These are phyloP conservation scores for Pelobates cultripes DNA, from an alignment of 2,797 vertebrate species.

Conservation along the genomic window DNA sequence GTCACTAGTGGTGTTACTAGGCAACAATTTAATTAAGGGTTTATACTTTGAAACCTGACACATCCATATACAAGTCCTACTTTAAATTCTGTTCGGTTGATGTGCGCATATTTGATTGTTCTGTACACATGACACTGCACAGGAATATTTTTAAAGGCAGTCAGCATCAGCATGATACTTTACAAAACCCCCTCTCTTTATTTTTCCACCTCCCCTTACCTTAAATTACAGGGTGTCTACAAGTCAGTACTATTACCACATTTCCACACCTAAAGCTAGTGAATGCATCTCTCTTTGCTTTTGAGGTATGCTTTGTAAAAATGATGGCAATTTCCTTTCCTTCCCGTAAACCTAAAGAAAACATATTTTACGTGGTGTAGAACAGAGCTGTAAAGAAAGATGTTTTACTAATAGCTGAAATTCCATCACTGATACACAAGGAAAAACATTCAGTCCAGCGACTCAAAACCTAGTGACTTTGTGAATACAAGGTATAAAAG, in stretches of 20 bases:
- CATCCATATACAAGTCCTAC: too few species aligned
- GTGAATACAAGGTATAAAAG: not conserved
- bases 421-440: not conserved
- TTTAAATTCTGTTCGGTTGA: too few species aligned
- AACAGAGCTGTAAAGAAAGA: conserved; percentile 11
- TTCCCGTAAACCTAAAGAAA: conserved; percentile 41
- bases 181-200: conserved; percentile 1
- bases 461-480: not conserved
- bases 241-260: conserved; percentile 19
- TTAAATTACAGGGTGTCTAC: conserved; percentile 27
- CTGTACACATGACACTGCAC: not conserved
- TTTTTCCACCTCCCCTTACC: conserved; percentile 3
- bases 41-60: too few species aligned
- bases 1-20: too few species aligned
- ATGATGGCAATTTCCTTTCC: conserved; percentile 38
- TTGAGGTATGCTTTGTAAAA: conserved; percentile 11
- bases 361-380: conserved; percentile 29
- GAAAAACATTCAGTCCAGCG: not conserved
- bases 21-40: too few species aligned
- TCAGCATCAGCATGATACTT: not conserved
- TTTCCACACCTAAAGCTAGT: not conserved
- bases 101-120: not conserved
- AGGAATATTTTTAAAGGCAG: not conserved
- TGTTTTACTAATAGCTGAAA: conserved; percentile 6
- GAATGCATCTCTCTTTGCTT: conserved; percentile 26